Conservation (phyloP, 2,888 invertebrate species). For the Ophion ventricosus region DNA sequence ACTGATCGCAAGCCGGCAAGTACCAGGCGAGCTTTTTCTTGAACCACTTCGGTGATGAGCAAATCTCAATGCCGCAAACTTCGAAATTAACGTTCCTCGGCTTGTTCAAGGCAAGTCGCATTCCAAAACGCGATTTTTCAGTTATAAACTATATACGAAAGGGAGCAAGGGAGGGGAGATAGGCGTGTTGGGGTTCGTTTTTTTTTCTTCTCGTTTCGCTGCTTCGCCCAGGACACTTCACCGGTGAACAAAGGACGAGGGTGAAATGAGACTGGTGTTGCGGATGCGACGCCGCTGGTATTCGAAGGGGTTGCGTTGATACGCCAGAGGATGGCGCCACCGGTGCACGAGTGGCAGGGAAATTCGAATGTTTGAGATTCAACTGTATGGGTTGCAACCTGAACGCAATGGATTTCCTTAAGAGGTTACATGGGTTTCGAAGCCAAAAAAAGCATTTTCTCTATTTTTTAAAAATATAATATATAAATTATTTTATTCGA, state of each 20-base stretch:
- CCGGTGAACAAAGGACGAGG: neutral
- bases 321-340: too few relatives aligned
- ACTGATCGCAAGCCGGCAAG: constrained; percentile 74
- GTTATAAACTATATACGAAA: constrained; percentile 21
- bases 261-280: too few relatives aligned
- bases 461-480: too few relatives aligned
- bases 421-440: too few relatives aligned
- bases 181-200: neutral
- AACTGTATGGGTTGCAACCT: too few relatives aligned
- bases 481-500: too few relatives aligned
- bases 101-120: constrained; percentile 76
- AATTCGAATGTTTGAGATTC: too few relatives aligned
- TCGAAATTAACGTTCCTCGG: constrained; percentile 73
- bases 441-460: too few relatives aligned
- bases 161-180: constrained; percentile 2
- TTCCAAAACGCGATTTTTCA: constrained; percentile 70
- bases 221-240: neutral
- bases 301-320: too few relatives aligned
- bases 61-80: constrained; percentile 76
- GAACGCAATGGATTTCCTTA: too few relatives aligned
- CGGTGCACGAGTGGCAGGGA: too few relatives aligned
- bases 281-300: too few relatives aligned
- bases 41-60: constrained; percentile 76
- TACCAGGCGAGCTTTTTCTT: constrained; percentile 75
- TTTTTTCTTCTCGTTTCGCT: neutral